Evolutionary conservation across 2,888 invertebrate genomes (phyloP), one percentile per base, ranked within the genome.

Genomic region (Drosophila neotestacea): DNA sequence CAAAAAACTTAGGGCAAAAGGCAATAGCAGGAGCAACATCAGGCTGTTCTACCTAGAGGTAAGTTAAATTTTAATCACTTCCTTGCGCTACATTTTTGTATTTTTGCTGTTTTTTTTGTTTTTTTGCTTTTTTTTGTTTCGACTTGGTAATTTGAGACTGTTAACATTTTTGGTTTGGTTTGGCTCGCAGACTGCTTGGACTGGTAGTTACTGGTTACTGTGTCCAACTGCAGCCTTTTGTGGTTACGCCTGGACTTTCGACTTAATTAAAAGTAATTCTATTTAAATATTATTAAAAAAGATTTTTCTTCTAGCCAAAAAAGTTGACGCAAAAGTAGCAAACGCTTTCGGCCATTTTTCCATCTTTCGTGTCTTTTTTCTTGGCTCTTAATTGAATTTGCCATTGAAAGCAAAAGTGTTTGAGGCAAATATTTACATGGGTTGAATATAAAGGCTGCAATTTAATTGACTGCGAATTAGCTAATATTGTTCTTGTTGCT

Each of bases 201-300:
- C 36, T 10, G 32, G 32, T 5, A 13, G 28, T n/a, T n/a, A 36
- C 48, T 39, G 34, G 36, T 27, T 27, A 28, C 36, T 38, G 16
- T 16, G 16, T 16, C 16, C 16, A 50, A 13, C 52, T 73, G 75
- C 68, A 59, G 73, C 50, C 76, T 76, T 76, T 81, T 81, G 81
- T 83, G 81, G 81, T 83, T 67, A 65, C 41, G 59, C 61, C 63
- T 79, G 70, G 80, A 72, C 69, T 62, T 63, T 55, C 71, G 83
- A 84, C 85, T 81, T 84, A 85, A 84, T 84, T 84, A 84, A 84
- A 84, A 83, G 83, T 83, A 84, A 84, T 85, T 81, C 73, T 72
- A 85, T 83, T 78, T 83, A 85, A 83, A 84, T 82, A 85, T 77
- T 82, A 83, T 73, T 74, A 70, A 79, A 79, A 67, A 59, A 59